A percentile compares a stretch with the other conserved stretches of the same genome.
Conservation (phyloP, 1,140 invertebrate genomes). For the Yoshiicerus persimilis region DNA sequence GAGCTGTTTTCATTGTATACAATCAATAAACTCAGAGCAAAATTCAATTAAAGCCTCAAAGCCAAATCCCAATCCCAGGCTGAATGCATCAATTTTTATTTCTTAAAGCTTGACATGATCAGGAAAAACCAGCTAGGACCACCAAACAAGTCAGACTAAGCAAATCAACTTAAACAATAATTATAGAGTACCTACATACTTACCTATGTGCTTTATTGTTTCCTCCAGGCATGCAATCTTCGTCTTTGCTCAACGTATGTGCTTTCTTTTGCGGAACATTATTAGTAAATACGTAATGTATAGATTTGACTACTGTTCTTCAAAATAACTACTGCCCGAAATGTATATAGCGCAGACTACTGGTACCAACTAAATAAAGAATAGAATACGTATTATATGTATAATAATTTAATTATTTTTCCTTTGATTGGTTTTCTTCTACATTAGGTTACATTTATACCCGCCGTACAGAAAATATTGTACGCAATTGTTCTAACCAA, state of each 20-base stretch:
- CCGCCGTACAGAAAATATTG: too few species aligned
- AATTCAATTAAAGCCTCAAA: slow-evolving; percentile 23
- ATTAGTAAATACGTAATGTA: too few species aligned
- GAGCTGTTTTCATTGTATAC: slow-evolving; percentile 20
- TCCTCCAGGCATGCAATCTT: neutral
- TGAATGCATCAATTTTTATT: slow-evolving; percentile 23
- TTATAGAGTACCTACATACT: neutral
- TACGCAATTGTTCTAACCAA: neutral
- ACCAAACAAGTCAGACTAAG: neutral
- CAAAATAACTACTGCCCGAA: too few species aligned
- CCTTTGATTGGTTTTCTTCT: neutral
- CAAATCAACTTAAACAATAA: slow-evolving; percentile 2
- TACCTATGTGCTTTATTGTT: neutral
- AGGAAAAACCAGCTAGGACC: neutral
- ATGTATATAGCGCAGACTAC: neutral
- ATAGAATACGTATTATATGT: neutral
- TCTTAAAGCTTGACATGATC: slow-evolving; percentile 17
- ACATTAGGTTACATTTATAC: neutral
- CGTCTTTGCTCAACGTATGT: neutral
- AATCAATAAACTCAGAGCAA: slow-evolving; percentile 19
- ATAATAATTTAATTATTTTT: neutral
- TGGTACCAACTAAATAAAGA: neutral
- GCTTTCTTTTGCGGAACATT: too few species aligned
- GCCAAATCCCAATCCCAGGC: slow-evolving; percentile 13
- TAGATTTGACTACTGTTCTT: too few species aligned